Percentiles rank a stretch among this genome's conserved stretches.
Conservation (phyloP, 2,113 vertebrate genomes). For the Callochromis pleurospilus region DNA sequence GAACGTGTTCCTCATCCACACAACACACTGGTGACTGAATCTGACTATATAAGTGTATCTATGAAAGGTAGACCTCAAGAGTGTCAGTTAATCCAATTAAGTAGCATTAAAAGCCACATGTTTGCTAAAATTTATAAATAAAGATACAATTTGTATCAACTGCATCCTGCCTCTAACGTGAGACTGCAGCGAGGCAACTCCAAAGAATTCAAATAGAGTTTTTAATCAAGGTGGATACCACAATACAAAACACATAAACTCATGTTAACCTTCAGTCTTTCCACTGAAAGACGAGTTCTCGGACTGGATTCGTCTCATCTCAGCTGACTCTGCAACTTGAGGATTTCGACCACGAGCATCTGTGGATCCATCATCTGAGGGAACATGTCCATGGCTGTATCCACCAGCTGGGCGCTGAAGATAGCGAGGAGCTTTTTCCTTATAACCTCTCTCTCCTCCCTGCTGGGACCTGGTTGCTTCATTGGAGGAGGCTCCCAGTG, state of each 20-base stretch:
- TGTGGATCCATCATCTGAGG: conserved; percentile 84
- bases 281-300: not conserved
- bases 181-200: not conserved
- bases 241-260: conserved; percentile 31
- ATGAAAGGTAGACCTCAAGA: not conserved
- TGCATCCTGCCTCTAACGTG: conserved; percentile 60
- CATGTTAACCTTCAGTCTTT: conserved; percentile 3
- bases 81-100: not conserved
- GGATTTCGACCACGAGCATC: conserved; percentile 79
- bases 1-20: not conserved
- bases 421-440: conserved; percentile 83
- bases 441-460: conserved; percentile 72
- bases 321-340: conserved; percentile 78
- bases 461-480: not conserved
- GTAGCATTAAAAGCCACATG: not conserved
- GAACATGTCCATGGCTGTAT: conserved; percentile 82
- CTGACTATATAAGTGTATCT: not conserved
- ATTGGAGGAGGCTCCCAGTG: conserved; percentile 31
- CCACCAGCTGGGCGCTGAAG: conserved; percentile 83
- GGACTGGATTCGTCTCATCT: conserved; percentile 27
- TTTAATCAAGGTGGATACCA: conserved; percentile 41
- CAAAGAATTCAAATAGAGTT: not conserved
- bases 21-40: not conserved
- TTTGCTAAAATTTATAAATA: not conserved
- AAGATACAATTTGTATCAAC: conserved; percentile 92